Percentiles rank a stretch among this genome's conserved stretches.
phyloP scores from a whole-genome alignment of 2,888 invertebrate species.

The Lamellibrachia satsuma region DNA sequence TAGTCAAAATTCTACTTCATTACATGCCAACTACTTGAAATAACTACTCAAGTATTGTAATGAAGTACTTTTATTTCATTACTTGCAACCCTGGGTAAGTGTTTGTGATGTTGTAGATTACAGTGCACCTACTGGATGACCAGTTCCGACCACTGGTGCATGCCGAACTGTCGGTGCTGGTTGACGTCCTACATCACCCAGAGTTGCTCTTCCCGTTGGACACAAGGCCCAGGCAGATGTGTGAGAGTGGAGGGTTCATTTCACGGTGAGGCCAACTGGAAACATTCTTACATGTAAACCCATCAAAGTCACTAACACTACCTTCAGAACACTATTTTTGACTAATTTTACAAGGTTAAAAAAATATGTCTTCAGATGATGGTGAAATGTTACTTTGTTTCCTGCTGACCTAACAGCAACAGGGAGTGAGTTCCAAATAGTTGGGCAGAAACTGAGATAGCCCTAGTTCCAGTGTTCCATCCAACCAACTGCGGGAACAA shows the following conservation, averaged over 20 bases:
- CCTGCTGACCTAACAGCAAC: no score
- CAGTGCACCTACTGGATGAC: constrained; percentile 90
- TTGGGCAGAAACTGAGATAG: no score
- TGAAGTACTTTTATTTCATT: background rate
- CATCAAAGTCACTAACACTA: background rate
- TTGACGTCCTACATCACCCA: constrained; percentile 94
- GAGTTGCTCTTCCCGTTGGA: constrained; percentile 86
- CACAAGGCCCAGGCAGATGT: constrained; percentile 81
- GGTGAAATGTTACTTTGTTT: no score
- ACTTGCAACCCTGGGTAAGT: background rate
- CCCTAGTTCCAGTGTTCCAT: no score
- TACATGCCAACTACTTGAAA: no score
- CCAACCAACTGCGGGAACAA: no score
- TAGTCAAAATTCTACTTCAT: no score
- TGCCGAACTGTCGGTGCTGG: constrained; percentile 92
- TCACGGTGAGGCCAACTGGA: constrained; percentile 70
- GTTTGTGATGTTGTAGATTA: constrained; percentile 71
- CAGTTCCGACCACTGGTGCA: constrained; percentile 94
- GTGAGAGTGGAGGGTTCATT: constrained; percentile 86
- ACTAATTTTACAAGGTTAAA: no score
- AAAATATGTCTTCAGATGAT: no score
- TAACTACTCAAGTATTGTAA: background rate
- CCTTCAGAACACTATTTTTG: no score
- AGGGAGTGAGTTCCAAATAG: no score
- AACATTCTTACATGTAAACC: background rate